Evolutionary conservation across 2,888 invertebrate genomes (phyloP).

Genomic region (Argyresthia goedartella): DNA sequence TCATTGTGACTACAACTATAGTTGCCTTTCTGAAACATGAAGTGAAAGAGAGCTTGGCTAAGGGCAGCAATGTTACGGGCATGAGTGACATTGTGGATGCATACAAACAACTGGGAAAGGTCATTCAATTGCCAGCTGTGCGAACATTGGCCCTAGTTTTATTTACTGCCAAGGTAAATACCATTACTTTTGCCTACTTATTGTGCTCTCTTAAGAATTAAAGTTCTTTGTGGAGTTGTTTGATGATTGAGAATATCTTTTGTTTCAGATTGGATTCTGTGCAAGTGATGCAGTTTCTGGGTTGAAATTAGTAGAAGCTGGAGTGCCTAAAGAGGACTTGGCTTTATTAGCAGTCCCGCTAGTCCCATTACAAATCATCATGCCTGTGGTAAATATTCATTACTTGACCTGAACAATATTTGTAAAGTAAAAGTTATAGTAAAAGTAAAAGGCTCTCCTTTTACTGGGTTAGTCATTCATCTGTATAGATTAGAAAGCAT

Average conservation of each 20-base stretch:
- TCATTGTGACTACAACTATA: conserved; percentile 89
- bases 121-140: conserved; percentile 87
- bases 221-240: too few species aligned
- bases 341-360: conserved; percentile 94
- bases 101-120: conserved; percentile 85
- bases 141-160: conserved; percentile 82
- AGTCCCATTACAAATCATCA: conserved; percentile 92
- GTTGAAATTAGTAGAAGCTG: conserved; percentile 94
- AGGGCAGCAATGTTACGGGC: conserved; percentile 41
- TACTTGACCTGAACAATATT: background rate
- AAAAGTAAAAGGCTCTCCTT: too few species aligned
- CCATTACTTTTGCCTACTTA: background rate
- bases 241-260: background rate
- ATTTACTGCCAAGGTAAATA: conserved; percentile 88
- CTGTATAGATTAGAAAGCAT: too few species aligned
- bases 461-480: too few species aligned
- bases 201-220: too few species aligned
- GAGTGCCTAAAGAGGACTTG: conserved; percentile 94
- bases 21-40: conserved; percentile 92
- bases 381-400: conserved; percentile 82
- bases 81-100: conserved; percentile 72
- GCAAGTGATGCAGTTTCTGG: conserved; percentile 96
- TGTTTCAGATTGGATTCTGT: conserved; percentile 87
- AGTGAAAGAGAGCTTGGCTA: conserved; percentile 48
- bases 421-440: background rate